A percentile compares a stretch with the other conserved stretches of the same genome.
Evolutionary conservation across 1,140 invertebrate genomes (phyloP).

Genomic region (Mylabris phalerata): DNA sequence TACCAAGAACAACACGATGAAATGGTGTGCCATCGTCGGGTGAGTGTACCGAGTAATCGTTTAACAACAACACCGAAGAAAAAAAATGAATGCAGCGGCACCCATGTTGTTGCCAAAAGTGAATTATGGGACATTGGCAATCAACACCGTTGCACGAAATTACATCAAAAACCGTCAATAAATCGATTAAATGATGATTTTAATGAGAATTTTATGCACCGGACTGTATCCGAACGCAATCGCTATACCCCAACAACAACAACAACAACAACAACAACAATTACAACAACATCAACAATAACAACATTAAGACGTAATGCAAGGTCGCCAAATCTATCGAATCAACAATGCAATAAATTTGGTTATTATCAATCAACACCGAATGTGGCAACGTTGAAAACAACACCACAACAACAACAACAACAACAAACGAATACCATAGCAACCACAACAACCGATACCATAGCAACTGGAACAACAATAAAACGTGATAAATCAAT

Average conservation of each 20-base stretch:
- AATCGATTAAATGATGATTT: constrained; percentile 9
- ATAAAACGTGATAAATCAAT: constrained; percentile 46
- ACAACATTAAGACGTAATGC: constrained; percentile 19
- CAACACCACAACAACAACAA: constrained; percentile 19
- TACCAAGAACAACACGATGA: constrained; percentile 16
- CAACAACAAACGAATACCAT: constrained; percentile 9
- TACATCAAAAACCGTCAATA: constrained; percentile 31
- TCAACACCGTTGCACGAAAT: constrained; percentile 35
- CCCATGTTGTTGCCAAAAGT: constrained; percentile 40
- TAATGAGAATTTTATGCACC: constrained; percentile 34
- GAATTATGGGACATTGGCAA: constrained; percentile 41
- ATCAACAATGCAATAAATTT: constrained; percentile 45
- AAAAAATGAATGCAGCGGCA: constrained; percentile 33
- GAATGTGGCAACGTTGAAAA: constrained; percentile 43
- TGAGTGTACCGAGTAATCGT: constrained; percentile 29
- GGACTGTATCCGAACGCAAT: constrained; percentile 39
- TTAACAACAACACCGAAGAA: constrained; percentile 33
- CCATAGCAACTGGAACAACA: not conserved
- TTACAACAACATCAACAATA: constrained; percentile 33
- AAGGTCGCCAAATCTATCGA: constrained; percentile 24
- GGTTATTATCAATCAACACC: constrained; percentile 57
- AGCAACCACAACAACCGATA: too few relatives aligned
- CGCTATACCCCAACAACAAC: constrained; percentile 19
- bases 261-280: not conserved
- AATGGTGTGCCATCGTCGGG: constrained; percentile 23